Conservation (phyloP, 2,113 vertebrate genomes). For the Oxyruncus cristatus region DNA sequence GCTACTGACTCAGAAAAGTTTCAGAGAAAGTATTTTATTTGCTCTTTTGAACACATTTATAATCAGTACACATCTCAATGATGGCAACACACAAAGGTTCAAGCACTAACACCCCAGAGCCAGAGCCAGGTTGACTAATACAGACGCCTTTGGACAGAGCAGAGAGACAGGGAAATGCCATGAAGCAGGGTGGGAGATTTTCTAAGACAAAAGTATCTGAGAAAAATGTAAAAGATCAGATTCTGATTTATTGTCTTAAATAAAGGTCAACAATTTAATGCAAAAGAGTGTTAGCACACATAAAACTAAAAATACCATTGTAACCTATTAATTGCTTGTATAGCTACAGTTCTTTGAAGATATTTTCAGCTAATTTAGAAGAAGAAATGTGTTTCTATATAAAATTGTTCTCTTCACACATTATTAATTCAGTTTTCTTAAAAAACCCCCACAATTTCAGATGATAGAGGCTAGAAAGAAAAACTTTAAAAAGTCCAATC, state of each 20-base stretch:
- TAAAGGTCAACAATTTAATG: background rate
- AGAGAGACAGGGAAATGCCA: background rate
- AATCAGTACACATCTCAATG: background rate
- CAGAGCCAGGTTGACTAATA: background rate
- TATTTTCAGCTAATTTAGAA: background rate
- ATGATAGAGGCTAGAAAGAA: background rate
- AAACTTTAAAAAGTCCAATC: background rate
- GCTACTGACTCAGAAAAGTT: background rate
- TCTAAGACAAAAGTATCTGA: background rate
- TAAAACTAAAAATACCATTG: background rate
- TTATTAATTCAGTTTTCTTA: background rate
- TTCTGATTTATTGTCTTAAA: background rate
- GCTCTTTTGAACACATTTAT: background rate
- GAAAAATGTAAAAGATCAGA: background rate
- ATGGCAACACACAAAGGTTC: background rate
- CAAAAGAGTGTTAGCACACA: background rate
- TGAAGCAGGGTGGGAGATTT: background rate
- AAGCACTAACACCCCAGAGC: background rate
- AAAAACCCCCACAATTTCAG: constrained; percentile 25
- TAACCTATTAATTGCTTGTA: background rate
- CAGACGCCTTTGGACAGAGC: background rate
- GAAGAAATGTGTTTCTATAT: background rate
- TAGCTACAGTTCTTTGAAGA: background rate
- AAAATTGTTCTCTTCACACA: background rate
- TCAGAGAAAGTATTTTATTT: background rate